Conservation (phyloP, 1,140 invertebrate genomes). For the Antheraea mylitta region DNA sequence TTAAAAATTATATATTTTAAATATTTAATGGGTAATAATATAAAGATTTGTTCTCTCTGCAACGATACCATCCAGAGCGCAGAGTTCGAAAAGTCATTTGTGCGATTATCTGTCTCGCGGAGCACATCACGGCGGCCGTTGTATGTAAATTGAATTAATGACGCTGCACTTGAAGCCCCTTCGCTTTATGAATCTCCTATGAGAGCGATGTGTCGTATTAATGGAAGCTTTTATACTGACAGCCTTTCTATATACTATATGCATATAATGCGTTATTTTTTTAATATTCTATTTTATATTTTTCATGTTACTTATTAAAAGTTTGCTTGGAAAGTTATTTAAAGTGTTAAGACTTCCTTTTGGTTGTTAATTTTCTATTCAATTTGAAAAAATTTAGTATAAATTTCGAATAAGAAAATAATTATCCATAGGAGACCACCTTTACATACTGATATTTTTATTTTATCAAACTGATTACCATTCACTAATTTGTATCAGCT, state of each 20-base stretch:
- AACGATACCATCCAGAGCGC: constrained; percentile 32
- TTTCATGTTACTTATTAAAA: too few relatives aligned
- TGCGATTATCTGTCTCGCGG: constrained; percentile 67
- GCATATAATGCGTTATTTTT: neutral
- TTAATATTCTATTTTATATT: too few relatives aligned
- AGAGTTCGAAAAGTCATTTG: constrained; percentile 66
- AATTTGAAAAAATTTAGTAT: too few relatives aligned
- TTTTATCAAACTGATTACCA: too few relatives aligned
- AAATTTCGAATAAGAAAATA: too few relatives aligned
- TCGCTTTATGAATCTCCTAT: constrained; percentile 25
- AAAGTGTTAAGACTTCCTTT: too few relatives aligned
- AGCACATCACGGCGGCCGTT: constrained; percentile 54
- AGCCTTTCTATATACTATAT: neutral
- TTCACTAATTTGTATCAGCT: too few relatives aligned
- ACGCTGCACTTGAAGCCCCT: constrained; percentile 36
- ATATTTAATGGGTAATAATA: neutral
- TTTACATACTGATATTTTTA: too few relatives aligned
- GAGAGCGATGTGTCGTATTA: constrained; percentile 14
- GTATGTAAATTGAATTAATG: constrained; percentile 72
- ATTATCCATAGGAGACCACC: too few relatives aligned
- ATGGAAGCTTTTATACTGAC: constrained; percentile 6
- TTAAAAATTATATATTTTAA: neutral
- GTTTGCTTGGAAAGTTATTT: too few relatives aligned
- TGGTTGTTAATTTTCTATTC: too few relatives aligned
- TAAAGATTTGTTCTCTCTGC: neutral